These are phyloP conservation scores for Oceanodroma leucorhoa DNA, from an alignment of 2,797 vertebrate species.

Conservation along the genomic window DNA sequence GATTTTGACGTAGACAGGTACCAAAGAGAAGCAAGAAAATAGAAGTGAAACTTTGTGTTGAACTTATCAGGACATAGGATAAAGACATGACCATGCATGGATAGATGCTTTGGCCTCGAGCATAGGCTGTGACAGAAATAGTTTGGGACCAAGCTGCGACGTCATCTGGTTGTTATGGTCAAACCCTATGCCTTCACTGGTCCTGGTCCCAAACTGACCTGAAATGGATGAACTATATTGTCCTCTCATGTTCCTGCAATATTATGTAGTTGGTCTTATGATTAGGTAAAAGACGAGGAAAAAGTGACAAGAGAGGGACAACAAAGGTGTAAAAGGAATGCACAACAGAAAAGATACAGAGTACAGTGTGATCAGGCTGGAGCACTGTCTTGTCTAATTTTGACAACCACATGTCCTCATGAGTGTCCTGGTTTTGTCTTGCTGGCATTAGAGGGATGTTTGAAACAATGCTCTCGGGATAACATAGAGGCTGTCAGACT, in stretches of 20 bases:
- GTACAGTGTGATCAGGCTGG: background rate
- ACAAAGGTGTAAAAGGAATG: background rate
- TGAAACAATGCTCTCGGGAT: background rate
- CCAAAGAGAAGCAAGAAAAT: background rate
- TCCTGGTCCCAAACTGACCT: background rate
- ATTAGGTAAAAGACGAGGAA: background rate
- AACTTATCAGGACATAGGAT: background rate
- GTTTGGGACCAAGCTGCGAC: background rate
- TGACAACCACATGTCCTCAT: background rate
- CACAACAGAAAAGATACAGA: background rate
- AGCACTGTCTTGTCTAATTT: background rate
- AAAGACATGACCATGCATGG: background rate
- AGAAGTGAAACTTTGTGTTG: background rate
- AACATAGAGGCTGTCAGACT: background rate
- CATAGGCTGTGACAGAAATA: background rate
- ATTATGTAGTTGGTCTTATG: background rate
- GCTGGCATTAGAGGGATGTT: background rate
- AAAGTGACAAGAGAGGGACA: background rate
- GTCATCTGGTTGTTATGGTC: background rate
- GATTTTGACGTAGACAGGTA: background rate
- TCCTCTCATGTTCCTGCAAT: background rate
- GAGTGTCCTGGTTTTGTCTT: background rate
- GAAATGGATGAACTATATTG: background rate
- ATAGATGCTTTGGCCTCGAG: rapidly evolving
- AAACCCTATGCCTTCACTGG: background rate